Percentiles rank a stretch among this genome's conserved stretches.
phyloP scores from a whole-genome alignment of 2,888 invertebrate genomes.

The Chalcosyrphus nemorum region DNA sequence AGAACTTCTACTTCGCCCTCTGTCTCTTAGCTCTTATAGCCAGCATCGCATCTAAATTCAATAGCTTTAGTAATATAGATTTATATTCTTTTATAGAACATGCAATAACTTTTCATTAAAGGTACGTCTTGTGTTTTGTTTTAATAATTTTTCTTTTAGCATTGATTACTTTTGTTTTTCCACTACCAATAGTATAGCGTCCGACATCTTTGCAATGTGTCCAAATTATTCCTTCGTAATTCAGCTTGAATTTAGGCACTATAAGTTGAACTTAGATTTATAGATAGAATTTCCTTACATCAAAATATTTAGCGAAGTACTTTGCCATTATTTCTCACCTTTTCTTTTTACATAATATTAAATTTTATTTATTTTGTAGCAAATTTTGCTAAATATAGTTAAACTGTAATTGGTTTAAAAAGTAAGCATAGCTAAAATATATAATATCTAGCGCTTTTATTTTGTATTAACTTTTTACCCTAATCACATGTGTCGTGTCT shows the following conservation, averaged over 20 bases:
- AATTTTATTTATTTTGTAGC: slow-evolving; percentile 2
- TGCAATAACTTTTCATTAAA: slow-evolving; percentile 53
- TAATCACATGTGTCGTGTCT: slow-evolving; percentile 64
- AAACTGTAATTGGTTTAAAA: slow-evolving; percentile 9
- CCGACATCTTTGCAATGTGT: slow-evolving; percentile 21
- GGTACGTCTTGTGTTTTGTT: slow-evolving; percentile 55
- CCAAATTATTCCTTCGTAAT: slow-evolving; percentile 34
- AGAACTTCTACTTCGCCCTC: not conserved
- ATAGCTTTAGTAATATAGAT: slow-evolving; percentile 29
- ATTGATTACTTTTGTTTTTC: slow-evolving; percentile 4
- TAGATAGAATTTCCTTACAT: slow-evolving; percentile 18
- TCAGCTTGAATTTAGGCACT: slow-evolving; percentile 69
- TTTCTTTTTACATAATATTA: not conserved
- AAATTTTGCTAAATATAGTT: slow-evolving; percentile 4
- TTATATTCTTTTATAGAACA: slow-evolving; percentile 32
- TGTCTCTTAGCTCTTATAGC: not conserved
- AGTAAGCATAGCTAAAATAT: slow-evolving; percentile 40
- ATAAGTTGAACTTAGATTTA: slow-evolving; percentile 59
- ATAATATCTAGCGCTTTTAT: slow-evolving; percentile 55
- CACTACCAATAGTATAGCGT: slow-evolving; percentile 27
- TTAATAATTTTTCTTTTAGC: not conserved
- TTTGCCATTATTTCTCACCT: not conserved
- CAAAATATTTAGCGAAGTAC: slow-evolving; percentile 10
- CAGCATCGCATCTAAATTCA: slow-evolving; percentile 22
- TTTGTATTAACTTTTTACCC: slow-evolving; percentile 27